Evolutionary conservation across 2,113 vertebrate species (phyloP).

Genomic region (Garra rufa): DNA sequence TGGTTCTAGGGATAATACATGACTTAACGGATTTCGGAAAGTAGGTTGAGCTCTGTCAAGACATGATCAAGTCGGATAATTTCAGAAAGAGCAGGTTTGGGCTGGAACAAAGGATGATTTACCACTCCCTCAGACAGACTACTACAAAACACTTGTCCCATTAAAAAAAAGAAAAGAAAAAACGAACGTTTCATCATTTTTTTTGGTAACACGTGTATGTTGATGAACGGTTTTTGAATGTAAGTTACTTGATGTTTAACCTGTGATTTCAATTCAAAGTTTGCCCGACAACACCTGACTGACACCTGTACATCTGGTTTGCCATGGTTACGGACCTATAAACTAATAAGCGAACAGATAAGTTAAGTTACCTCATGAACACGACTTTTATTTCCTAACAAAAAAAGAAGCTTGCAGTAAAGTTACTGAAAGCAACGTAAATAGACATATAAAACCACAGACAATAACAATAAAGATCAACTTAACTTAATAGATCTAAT

Average conservation of each 20-base stretch:
- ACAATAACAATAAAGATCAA: neutral
- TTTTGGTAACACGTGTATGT: neutral
- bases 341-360: neutral
- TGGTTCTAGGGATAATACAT: neutral
- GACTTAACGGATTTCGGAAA: neutral
- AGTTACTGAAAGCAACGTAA: neutral
- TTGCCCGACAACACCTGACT: neutral
- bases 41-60: neutral
- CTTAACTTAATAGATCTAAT: neutral
- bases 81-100: neutral
- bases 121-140: neutral
- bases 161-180: neutral
- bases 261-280: neutral
- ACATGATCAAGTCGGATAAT: neutral
- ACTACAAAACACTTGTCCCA: neutral
- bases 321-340: neutral
- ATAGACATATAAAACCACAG: neutral
- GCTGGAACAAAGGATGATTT: neutral
- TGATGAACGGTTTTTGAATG: neutral
- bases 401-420: neutral
- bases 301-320: neutral
- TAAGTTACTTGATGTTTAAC: neutral
- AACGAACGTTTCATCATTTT: neutral
- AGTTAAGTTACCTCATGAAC: neutral
- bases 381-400: neutral